phyloP scores from a whole-genome alignment of 1,140 invertebrate genomes.

The Drosophila teissieri region DNA sequence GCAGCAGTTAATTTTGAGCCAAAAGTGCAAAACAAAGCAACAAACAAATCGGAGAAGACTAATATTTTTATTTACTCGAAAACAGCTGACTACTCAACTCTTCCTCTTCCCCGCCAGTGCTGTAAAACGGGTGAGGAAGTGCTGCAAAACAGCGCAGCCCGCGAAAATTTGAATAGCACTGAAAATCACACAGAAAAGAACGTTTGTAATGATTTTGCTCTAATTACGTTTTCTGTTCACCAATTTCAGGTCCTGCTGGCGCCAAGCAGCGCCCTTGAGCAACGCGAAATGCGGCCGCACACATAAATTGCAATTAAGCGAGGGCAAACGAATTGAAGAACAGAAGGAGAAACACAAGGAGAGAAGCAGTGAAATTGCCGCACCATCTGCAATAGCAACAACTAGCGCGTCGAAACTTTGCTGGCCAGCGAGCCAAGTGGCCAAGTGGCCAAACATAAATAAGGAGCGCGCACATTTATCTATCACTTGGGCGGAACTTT shows the following conservation, averaged over 20 bases:
- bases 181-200: not conserved
- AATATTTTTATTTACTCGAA: not conserved
- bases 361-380: not conserved
- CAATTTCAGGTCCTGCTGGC: slow-evolving; percentile 1
- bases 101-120: not conserved
- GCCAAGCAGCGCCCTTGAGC: slow-evolving; percentile 1
- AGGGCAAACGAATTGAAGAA: slow-evolving; percentile 5
- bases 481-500: slow-evolving; percentile 4
- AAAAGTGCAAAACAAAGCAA: too few relatives aligned
- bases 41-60: not conserved
- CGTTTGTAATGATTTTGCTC: not conserved
- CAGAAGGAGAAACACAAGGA: too few relatives aligned
- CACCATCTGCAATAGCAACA: not conserved
- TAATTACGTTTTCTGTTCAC: not conserved
- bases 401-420: slow-evolving; percentile 15
- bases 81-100: not conserved
- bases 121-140: not conserved
- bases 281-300: slow-evolving; percentile 18
- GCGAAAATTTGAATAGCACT: not conserved
- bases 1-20: not conserved
- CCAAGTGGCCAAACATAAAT: not conserved
- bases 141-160: not conserved
- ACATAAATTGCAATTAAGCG: slow-evolving; percentile 55
- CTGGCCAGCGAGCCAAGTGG: slow-evolving; percentile 32
- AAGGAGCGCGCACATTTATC: slow-evolving; percentile 13